These are phyloP conservation scores for Halcyon smyrnensis DNA, from an alignment of 2,797 vertebrate species.

Conservation along the genomic window DNA sequence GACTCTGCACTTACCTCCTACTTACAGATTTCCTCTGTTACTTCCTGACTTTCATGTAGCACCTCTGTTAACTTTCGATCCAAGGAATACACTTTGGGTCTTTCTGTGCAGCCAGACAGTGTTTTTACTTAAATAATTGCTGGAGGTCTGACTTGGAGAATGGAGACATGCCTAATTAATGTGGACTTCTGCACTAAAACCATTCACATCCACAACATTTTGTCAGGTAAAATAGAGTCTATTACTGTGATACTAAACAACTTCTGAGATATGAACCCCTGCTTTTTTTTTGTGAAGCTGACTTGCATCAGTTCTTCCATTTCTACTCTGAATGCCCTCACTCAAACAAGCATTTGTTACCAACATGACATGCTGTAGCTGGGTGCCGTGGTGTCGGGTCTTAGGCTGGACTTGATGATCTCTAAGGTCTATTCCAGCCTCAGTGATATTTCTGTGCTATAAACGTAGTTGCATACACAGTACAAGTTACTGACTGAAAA, in stretches of 20 bases:
- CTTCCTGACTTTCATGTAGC: neutral
- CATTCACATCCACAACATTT: neutral
- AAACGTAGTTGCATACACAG: accelerated
- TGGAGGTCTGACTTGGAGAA: neutral
- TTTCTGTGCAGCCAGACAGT: neutral
- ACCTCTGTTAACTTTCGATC: neutral
- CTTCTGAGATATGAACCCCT: neutral
- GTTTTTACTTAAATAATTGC: neutral
- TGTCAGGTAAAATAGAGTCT: neutral
- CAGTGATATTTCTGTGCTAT: no score
- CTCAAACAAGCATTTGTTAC: neutral
- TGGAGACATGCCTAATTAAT: neutral
- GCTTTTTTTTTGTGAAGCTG: neutral
- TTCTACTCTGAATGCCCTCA: neutral
- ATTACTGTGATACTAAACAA: neutral
- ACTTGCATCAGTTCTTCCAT: accelerated
- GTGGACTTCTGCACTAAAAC: neutral
- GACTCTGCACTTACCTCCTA: neutral
- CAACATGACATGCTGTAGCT: no score
- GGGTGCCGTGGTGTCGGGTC: no score
- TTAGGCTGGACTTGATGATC: no score
- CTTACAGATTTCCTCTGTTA: neutral
- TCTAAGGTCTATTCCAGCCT: no score
- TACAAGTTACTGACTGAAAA: neutral
- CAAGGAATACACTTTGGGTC: neutral